Percentiles rank a stretch among this genome's conserved stretches.
Conservation (phyloP, 2,888 invertebrate genomes). For the Branchellion lobata region DNA sequence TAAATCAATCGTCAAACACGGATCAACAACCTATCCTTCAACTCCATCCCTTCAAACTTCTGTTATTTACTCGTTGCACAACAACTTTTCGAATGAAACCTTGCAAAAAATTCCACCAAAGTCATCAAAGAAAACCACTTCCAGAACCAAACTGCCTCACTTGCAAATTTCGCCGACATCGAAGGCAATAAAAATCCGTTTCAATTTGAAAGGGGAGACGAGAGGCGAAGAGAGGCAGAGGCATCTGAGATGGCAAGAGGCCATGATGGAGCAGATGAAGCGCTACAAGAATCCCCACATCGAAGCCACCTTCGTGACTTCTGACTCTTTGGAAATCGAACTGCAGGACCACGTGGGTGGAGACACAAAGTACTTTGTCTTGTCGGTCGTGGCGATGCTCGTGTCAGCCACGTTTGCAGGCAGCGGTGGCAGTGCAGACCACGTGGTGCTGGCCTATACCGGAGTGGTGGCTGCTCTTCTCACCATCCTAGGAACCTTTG, state of each 20-base stretch:
- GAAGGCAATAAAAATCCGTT: constrained; percentile 40
- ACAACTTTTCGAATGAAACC: neutral
- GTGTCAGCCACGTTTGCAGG: constrained; percentile 50
- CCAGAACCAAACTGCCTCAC: neutral
- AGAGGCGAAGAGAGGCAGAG: constrained; percentile 35
- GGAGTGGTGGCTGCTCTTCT: constrained; percentile 49
- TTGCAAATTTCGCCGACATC: neutral
- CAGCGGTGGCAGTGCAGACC: constrained; percentile 47
- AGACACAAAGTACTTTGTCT: constrained; percentile 48
- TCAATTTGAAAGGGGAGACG: constrained; percentile 47
- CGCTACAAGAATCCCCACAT: constrained; percentile 32
- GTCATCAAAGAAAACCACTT: neutral
- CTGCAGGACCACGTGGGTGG: constrained; percentile 50
- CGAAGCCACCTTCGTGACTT: constrained; percentile 50
- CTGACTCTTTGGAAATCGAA: constrained; percentile 54
- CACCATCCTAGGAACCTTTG: constrained; percentile 48
- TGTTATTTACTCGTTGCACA: too few relatives aligned
- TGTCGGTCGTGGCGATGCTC: constrained; percentile 50
- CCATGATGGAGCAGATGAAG: constrained; percentile 42
- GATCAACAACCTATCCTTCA: too few relatives aligned
- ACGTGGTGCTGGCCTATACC: constrained; percentile 47
- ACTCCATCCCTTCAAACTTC: too few relatives aligned
- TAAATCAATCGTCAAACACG: too few relatives aligned
- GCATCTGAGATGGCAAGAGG: constrained; percentile 48
- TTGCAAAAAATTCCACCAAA: neutral